Evolutionary conservation across 2,797 vertebrate species (phyloP), one percentile per base, ranked within the genome.

Genomic region (Esox masquinongy): DNA sequence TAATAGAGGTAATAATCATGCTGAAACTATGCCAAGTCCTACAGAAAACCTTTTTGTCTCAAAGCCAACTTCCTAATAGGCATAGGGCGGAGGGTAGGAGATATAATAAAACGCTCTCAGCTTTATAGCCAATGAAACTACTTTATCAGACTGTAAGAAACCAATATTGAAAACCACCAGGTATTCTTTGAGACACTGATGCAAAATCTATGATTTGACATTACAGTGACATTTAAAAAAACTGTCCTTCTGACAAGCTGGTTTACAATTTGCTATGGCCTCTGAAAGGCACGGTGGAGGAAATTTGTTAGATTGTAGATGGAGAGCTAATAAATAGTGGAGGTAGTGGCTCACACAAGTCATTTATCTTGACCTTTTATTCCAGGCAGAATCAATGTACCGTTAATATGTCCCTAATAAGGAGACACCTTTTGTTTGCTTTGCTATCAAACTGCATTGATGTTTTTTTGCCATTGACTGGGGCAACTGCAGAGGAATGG

Each of bases 301-400:
- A 87, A 82, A 89, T 93, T 91, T 92, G 88, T 90, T 88, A 90
- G 89, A 90, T 86, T 88, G 80, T 81, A 86, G 90, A 88, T 78
- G 78, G 84, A 86, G 75, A 80, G 82, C 88, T 92, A 90, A 94
- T 91, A 90, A 90, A 92, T 85, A 85, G 85, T 81, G 68, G 73
- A 75, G 83, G 79, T 85, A 74, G 85, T 71, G 29, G 82, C 90
- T 89, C 90, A 89, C 89, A 90, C 89, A 89, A 90, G 88, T 87
- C 88, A 92, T 93, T 93, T 94, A 87, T 91, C 84, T 81, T 93
- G 92, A 94, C 92, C 92, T 94, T 95, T 94, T 88, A 92, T 90
- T 92, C 90, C 85, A 88, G 90, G 84, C 80, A 85, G 92, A 92
- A 94, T 93, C 91, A 88, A 92, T 94, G 88, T 89, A 85, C 80